Evolutionary conservation across 2,888 invertebrate species (phyloP), one percentile per base, ranked within the genome.

Genomic region (Glomeris marginata): DNA sequence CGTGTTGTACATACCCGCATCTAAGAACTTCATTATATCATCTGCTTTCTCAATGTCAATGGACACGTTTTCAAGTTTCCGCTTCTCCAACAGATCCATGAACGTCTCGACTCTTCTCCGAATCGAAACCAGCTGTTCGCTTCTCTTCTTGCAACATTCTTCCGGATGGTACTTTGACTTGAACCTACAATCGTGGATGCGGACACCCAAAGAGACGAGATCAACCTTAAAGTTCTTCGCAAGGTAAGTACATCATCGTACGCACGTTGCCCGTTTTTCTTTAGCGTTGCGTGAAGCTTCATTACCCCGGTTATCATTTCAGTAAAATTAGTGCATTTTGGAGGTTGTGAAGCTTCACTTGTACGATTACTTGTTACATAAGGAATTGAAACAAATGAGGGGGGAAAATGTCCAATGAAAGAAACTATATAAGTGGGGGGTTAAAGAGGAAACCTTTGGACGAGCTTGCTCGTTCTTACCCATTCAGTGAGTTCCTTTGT

Each of bases 131-230:
- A 81, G 72, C 61, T 90, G 86, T 63, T 94, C 92, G 16, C 86
- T 84, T 67, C 84, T 87, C 50, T 88, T 74, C 67, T 84, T 90
- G 34, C 84, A 76, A 47, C 87, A 87, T 64, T 97, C 95, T 68
- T 92, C 91, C 2, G 98, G 98, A 68, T 98, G 97, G 65, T 97
- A 99, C 73, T 97, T 97, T 60, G 86, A 80, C 72, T 94, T 92
- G 77, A 98, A 98, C 97, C 98, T 98, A 56, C 41, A 51, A 13
- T 35, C 28, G 28, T 28, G 28, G 28, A 28, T 28, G 8, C 38
- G 40, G 6, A 28, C 52, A 49, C n/a, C 18, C 37, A 37, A 44
- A 28, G 13, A 46, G 35, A 13, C 16, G 22, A 6, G 38, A 18
- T 11, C 35, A 15, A 22, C 16, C 2, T 22, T 11, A 28, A 2